Percentiles rank a stretch among this genome's conserved stretches.
Conservation (phyloP, 2,113 vertebrate species). For the Geococcyx californianus region DNA sequence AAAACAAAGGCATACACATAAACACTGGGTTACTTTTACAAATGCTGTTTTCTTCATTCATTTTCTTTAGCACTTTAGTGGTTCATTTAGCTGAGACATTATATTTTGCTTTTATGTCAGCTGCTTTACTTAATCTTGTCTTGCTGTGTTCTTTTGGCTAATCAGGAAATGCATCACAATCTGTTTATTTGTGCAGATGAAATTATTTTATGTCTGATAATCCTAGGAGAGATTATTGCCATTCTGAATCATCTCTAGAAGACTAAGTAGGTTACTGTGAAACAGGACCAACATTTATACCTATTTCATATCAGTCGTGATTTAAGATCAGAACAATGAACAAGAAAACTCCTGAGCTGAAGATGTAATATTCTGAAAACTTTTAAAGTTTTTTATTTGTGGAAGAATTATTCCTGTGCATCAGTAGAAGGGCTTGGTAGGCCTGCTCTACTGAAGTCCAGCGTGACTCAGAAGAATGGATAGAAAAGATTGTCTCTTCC, state of each 20-base stretch:
- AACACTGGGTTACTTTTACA: not conserved
- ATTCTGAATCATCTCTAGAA: not conserved
- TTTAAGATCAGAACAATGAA: not conserved
- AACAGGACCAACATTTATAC: not conserved
- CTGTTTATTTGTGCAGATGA: constrained; percentile 1
- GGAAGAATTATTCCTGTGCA: not conserved
- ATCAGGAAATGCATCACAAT: constrained; percentile 13
- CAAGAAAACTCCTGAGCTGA: not conserved
- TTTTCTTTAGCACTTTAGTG: not conserved
- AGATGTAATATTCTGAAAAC: not conserved
- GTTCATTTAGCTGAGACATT: not conserved
- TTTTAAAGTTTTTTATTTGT: not conserved
- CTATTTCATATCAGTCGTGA: not conserved
- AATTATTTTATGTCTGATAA: not conserved
- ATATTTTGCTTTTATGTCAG: not conserved
- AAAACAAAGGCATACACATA: not conserved
- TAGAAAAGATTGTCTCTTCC: not conserved
- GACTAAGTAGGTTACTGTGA: not conserved
- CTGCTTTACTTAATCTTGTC: not conserved
- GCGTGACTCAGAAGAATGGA: not conserved
- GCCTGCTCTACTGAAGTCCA: not conserved
- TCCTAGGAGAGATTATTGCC: not conserved
- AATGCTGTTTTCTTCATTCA: not conserved
- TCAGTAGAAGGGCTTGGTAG: not conserved
- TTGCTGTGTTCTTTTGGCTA: not conserved